These are phyloP conservation scores for Tragelaphus buxtoni DNA, from an alignment of 2,113 vertebrate genomes.

Conservation along the genomic window DNA sequence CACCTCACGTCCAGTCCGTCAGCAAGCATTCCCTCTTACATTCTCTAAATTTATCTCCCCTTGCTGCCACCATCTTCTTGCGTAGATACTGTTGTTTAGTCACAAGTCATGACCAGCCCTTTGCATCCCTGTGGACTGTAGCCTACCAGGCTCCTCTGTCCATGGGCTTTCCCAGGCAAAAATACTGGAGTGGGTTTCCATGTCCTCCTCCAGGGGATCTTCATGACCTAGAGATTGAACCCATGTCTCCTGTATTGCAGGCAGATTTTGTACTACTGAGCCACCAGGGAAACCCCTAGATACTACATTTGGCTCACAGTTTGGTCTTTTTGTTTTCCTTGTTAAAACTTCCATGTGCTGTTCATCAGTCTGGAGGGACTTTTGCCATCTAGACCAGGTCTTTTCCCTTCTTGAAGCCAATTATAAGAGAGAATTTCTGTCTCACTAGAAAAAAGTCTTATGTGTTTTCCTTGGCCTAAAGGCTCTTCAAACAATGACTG, in stretches of 20 bases:
- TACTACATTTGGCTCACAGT: not conserved
- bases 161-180: not conserved
- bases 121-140: not conserved
- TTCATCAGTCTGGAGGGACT: not conserved
- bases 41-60: not conserved
- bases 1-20: too few relatives aligned
- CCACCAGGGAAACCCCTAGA: not conserved
- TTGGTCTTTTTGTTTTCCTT: not conserved
- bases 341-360: not conserved
- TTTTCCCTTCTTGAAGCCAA: not conserved
- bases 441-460: not conserved
- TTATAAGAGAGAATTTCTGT: not conserved
- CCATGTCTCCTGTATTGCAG: not conserved
- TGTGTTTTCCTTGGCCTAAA: not conserved
- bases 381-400: not conserved
- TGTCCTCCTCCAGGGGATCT: not conserved
- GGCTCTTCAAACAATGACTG: not conserved
- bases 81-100: not conserved
- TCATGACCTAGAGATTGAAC: not conserved
- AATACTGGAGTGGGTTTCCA: not conserved
- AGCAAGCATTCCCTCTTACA: not conserved
- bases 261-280: not conserved
- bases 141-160: not conserved
- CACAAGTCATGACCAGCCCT: not conserved
- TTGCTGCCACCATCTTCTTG: not conserved